A percentile compares a stretch with the other conserved stretches of the same genome.
Conservation (phyloP, 2,888 invertebrate genomes). For the Apodemia zela region DNA sequence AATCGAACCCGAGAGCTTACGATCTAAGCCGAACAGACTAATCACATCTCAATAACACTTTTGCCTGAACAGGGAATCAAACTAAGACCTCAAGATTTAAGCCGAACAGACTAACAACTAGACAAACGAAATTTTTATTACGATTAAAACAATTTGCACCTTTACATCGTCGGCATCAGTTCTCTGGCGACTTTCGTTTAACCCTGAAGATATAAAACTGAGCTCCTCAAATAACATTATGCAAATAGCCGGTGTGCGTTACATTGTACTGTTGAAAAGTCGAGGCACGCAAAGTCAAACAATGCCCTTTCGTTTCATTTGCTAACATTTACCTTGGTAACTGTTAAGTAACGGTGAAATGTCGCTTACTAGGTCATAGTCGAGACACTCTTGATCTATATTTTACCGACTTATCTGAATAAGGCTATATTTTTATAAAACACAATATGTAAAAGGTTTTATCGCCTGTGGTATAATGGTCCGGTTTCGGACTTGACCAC, state of each 20-base stretch:
- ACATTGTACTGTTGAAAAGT: neutral
- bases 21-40: too few relatives aligned
- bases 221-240: constrained; percentile 7
- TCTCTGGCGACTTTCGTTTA: neutral
- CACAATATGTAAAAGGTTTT: too few relatives aligned
- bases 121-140: neutral
- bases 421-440: too few relatives aligned
- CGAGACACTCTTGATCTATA: neutral
- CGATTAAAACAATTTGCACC: neutral
- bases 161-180: neutral
- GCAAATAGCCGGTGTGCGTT: constrained; percentile 6
- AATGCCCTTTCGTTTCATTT: constrained; percentile 7
- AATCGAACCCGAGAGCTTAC: too few relatives aligned
- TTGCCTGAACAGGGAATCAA: too few relatives aligned
- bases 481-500: too few relatives aligned
- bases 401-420: neutral
- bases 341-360: neutral
- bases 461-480: too few relatives aligned
- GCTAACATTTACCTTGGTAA: neutral
- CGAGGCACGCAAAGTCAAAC: constrained; percentile 5
- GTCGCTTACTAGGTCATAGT: neutral
- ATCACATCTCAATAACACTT: too few relatives aligned
- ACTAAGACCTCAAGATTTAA: too few relatives aligned
- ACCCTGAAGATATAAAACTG: constrained; percentile 12
- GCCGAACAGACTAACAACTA: too few relatives aligned